Evolutionary conservation across 1,140 invertebrate species (phyloP), one percentile per base, ranked within the genome.

Genomic region (Micrasema longulum): DNA sequence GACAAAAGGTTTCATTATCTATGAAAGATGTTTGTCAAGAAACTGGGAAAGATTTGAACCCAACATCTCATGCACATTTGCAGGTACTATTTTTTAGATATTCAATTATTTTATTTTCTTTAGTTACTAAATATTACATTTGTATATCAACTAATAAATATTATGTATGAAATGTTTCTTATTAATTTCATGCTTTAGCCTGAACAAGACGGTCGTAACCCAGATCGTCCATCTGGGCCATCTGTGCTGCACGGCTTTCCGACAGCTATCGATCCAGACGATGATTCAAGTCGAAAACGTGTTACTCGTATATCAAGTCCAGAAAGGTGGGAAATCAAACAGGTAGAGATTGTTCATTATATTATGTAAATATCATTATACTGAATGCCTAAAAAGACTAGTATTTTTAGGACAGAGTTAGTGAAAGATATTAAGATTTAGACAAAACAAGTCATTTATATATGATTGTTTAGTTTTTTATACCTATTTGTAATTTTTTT

Each of bases 21-120:
- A 98, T 99, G 92, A 99, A 98, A 85, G 98, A 99, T 85, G 97
- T 99, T 0, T 95, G 98, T 81, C 98, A 99, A 84, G 90, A 93
- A 23, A 94, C 92, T 1, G 98, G 98, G 0, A 91, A 92, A 80
- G 98, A 99, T 87, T 84, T 99, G 2, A 99, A 99, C 86, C 97
- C 97, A 63, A 80, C 89, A 14, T 91, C 89, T 10, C 89, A 90
- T 80, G 85, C 87, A 35, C 85, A 81, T 77, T 83, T 78, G 50
- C 83, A 87, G 73, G 86, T 87, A 53, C 43, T 20, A 35, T 2
- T 22, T 20, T n/a, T 52, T 22, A 26, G 20, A 20, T 11, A 20
- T n/a, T 16, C 14, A 2, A 38, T 60, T 41, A 41, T 55, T 4
- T 10, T 53, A 16, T 38, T 14, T 9, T 0, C 16, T 41, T 41